Evolutionary conservation across 1,140 invertebrate species (phyloP).

Genomic region (Thrips palmi): DNA sequence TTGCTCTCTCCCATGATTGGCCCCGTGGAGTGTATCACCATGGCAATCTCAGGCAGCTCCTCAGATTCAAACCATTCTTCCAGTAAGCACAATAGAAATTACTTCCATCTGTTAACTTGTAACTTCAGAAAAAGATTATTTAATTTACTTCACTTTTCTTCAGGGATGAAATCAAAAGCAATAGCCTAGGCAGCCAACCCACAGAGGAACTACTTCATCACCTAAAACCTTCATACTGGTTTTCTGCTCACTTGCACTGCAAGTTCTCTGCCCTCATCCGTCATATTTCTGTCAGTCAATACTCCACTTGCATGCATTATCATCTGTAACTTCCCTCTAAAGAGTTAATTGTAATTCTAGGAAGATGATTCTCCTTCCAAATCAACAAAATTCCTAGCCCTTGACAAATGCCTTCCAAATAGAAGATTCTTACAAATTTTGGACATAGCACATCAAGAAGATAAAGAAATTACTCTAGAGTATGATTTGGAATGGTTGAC

Average conservation of each 20-base stretch:
- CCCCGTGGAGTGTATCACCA: slow-evolving; percentile 72
- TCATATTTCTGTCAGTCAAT: slow-evolving; percentile 30
- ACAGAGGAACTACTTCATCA: slow-evolving; percentile 56
- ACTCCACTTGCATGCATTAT: too few species aligned
- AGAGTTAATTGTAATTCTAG: too few species aligned
- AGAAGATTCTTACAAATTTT: slow-evolving; percentile 64
- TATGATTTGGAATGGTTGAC: slow-evolving; percentile 92
- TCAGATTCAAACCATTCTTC: slow-evolving; percentile 73
- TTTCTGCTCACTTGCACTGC: slow-evolving; percentile 91
- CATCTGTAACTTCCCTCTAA: too few species aligned
- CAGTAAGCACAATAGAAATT: slow-evolving; percentile 29
- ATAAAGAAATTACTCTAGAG: slow-evolving; percentile 37
- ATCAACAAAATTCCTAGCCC: slow-evolving; percentile 77
- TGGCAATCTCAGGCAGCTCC: slow-evolving; percentile 57
- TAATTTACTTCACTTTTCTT: slow-evolving; percentile 18
- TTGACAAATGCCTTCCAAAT: slow-evolving; percentile 89
- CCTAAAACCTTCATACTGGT: slow-evolving; percentile 84
- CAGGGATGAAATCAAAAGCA: slow-evolving; percentile 61
- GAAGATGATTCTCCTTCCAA: too few species aligned
- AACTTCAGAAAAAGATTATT: slow-evolving; percentile 9
- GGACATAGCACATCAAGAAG: slow-evolving; percentile 29
- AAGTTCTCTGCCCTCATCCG: slow-evolving; percentile 80
- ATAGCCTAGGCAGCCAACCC: slow-evolving; percentile 68
- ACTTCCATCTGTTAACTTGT: neutral
- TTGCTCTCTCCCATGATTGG: slow-evolving; percentile 96